Percentiles rank a stretch among this genome's conserved stretches.
Evolutionary conservation across 2,797 vertebrate species (phyloP).

Genomic region (Erpetoichthys calabaricus): DNA sequence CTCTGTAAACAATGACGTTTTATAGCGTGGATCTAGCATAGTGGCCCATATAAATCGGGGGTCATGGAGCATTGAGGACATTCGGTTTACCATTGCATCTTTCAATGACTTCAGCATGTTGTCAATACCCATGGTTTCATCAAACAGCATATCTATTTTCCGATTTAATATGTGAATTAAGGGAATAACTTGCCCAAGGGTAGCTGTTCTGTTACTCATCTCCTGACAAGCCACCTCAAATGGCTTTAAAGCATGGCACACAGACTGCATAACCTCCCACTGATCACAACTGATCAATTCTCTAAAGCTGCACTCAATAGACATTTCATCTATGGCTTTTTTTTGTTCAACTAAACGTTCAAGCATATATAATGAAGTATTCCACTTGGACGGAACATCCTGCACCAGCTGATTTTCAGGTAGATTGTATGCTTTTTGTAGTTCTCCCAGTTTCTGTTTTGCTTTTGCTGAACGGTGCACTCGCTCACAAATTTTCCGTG

Average conservation of each 20-base stretch:
- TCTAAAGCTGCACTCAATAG: conserved; percentile 83
- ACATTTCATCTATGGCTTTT: conserved; percentile 80
- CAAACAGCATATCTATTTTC: conserved; percentile 87
- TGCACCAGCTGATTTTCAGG: conserved; percentile 83
- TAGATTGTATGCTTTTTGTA: conserved; percentile 69
- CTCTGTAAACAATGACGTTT: conserved; percentile 88
- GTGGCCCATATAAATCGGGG: conserved; percentile 83
- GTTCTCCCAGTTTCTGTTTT: conserved; percentile 73
- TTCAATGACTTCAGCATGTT: conserved; percentile 87
- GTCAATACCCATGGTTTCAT: conserved; percentile 93
- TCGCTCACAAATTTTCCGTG: conserved; percentile 84
- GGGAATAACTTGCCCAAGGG: conserved; percentile 90
- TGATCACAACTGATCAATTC: conserved; percentile 93
- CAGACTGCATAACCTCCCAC: conserved; percentile 94
- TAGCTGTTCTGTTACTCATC: conserved; percentile 80
- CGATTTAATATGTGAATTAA: conserved; percentile 90
- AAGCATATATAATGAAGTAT: conserved; percentile 85
- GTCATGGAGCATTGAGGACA: conserved; percentile 76
- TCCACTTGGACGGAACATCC: conserved; percentile 88
- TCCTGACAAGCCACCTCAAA: conserved; percentile 84
- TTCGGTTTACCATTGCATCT: conserved; percentile 81
- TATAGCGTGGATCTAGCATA: conserved; percentile 90
- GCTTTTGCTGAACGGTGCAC: conserved; percentile 79
- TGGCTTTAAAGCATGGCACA: conserved; percentile 86
- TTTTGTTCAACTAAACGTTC: conserved; percentile 90